phyloP scores from a whole-genome alignment of 2,797 vertebrate species.

The Crenichthys baileyi region DNA sequence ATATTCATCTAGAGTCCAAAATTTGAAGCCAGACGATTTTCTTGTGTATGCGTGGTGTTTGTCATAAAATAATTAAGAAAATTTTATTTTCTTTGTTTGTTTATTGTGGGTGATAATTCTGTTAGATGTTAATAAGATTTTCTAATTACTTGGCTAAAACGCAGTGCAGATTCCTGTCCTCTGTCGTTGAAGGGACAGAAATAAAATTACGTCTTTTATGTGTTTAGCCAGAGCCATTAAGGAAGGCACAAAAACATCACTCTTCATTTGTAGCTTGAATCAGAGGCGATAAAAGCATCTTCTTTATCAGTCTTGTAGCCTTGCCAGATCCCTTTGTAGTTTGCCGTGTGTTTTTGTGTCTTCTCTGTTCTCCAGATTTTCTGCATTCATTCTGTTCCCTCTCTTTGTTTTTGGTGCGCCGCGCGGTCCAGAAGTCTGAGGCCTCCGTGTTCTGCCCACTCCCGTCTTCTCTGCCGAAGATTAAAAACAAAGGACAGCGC shows the following conservation, averaged over 20 bases:
- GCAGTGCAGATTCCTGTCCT: constrained; percentile 46
- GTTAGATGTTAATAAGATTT: constrained; percentile 69
- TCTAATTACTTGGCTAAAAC: constrained; percentile 63
- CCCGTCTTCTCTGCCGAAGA: constrained; percentile 62
- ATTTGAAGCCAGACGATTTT: constrained; percentile 5
- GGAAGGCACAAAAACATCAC: constrained; percentile 55
- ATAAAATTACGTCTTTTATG: constrained; percentile 60
- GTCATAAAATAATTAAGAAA: constrained; percentile 23
- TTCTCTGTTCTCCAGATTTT: constrained; percentile 67
- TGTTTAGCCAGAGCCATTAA: constrained; percentile 68
- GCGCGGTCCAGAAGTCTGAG: constrained; percentile 62
- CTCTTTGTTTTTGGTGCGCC: constrained; percentile 68
- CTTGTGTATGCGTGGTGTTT: not conserved
- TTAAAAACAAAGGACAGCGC: constrained; percentile 77
- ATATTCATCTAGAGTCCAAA: constrained; percentile 5
- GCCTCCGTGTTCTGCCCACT: constrained; percentile 66
- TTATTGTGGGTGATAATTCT: constrained; percentile 22
- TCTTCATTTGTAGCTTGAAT: constrained; percentile 52
- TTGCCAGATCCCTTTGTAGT: constrained; percentile 73
- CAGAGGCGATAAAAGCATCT: constrained; percentile 71
- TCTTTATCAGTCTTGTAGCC: constrained; percentile 67
- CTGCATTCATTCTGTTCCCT: constrained; percentile 62
- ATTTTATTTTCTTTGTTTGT: constrained; percentile 43
- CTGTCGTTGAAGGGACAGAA: constrained; percentile 58
- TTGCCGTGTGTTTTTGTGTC: constrained; percentile 57